Evolutionary conservation across 2,797 vertebrate genomes (phyloP).

Genomic region (Poecile montanus): DNA sequence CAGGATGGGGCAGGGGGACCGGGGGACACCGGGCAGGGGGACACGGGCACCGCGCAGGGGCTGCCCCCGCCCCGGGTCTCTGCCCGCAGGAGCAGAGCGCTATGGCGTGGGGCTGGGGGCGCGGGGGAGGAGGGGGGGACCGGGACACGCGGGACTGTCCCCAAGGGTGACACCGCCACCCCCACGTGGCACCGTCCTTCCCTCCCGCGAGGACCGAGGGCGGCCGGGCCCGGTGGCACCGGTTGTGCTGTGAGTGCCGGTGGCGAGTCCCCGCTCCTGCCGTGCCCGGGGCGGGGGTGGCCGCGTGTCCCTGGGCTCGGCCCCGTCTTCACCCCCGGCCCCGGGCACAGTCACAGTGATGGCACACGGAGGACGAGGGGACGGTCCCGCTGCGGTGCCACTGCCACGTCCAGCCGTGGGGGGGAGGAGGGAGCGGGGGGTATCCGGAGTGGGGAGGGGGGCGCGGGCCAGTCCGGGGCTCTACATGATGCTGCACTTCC

Average conservation of each 20-base stretch:
- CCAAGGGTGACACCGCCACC: neutral
- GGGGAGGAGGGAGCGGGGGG: neutral
- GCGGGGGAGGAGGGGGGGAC: neutral
- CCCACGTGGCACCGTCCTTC: neutral
- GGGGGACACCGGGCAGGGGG: neutral
- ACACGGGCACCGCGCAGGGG: neutral
- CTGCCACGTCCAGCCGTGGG: neutral
- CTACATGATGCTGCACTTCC: constrained; percentile 95
- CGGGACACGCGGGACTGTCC: neutral
- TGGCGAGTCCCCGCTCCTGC: neutral
- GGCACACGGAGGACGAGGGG: neutral
- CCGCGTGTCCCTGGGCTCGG: neutral
- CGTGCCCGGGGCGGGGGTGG: neutral
- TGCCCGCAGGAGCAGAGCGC: neutral
- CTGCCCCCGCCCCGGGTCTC: neutral
- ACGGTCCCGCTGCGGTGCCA: neutral
- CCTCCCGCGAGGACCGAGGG: neutral
- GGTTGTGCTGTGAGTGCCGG: neutral
- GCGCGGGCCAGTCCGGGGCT: neutral
- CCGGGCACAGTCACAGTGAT: constrained; percentile 68
- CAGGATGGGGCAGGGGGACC: neutral
- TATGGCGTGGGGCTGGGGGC: neutral
- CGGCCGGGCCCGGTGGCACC: neutral
- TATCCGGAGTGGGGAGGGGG: neutral
- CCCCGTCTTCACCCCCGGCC: neutral